These are phyloP conservation scores for Aurelia sp. DNA, from an alignment of 30 jellyfish, hydroid and myxozoan genomes.

Conservation along the genomic window DNA sequence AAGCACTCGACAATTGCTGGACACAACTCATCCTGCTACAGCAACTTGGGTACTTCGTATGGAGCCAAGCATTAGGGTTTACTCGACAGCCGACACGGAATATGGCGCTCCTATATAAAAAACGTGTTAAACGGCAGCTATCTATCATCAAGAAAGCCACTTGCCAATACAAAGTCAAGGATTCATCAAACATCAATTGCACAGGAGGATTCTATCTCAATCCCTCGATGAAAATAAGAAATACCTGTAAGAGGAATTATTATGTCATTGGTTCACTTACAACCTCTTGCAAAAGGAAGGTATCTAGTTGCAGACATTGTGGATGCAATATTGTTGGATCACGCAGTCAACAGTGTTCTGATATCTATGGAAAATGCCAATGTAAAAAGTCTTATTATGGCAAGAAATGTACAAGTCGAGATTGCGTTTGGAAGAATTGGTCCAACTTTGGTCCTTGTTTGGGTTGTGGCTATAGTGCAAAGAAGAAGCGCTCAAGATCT, in stretches of 20 bases:
- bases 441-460: background rate
- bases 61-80: too few species aligned
- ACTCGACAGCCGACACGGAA: too few species aligned
- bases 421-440: constrained; percentile 61
- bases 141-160: background rate
- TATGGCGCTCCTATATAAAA: too few species aligned
- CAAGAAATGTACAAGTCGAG: constrained; percentile 8
- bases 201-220: constrained; percentile 24
- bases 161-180: background rate
- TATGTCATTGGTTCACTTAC: constrained; percentile 21
- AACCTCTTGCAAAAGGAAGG: constrained; percentile 37
- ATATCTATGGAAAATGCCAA: constrained; percentile 30
- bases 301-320: constrained; percentile 21
- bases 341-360: constrained; percentile 6
- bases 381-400: constrained; percentile 36
- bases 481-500: constrained; percentile 8
- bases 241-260: constrained; percentile 16
- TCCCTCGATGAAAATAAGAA: constrained; percentile 41
- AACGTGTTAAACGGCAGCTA: too few species aligned
- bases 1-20: too few species aligned
- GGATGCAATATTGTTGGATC: constrained; percentile 20
- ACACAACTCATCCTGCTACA: too few species aligned
- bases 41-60: too few species aligned
- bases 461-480: constrained; percentile 44
- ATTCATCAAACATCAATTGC: constrained; percentile 10